Evolutionary conservation across 2,113 vertebrate species (phyloP).

Genomic region (Pangasianodon hypophthalmus): DNA sequence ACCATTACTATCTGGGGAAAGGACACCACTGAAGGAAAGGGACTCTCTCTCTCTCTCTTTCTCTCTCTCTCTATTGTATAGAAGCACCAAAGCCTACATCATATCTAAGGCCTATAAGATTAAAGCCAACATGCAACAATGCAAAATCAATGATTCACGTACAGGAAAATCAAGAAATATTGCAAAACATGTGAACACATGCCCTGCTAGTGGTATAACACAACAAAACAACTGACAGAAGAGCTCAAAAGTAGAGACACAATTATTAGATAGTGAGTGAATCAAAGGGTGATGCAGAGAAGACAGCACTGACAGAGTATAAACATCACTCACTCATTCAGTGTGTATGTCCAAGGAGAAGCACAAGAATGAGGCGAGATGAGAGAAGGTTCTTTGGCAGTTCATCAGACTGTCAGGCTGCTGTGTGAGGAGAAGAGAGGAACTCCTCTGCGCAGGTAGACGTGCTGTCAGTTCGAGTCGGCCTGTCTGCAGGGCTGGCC

Average conservation of each 20-base stretch:
- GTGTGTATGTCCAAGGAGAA: constrained; percentile 66
- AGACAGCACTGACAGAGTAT: constrained; percentile 57
- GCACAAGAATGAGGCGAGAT: constrained; percentile 38
- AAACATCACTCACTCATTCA: constrained; percentile 69
- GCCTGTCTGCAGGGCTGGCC: constrained; percentile 66
- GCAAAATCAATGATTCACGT: background rate
- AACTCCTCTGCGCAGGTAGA: constrained; percentile 72
- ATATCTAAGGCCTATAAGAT: background rate
- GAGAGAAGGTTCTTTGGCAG: constrained; percentile 73
- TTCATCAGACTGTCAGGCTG: constrained; percentile 74
- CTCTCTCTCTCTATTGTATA: constrained; percentile 27
- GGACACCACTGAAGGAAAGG: constrained; percentile 57
- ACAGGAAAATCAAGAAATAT: background rate
- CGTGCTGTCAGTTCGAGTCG: constrained; percentile 76
- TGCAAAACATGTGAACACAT: background rate
- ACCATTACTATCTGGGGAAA: constrained; percentile 69
- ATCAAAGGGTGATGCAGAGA: constrained; percentile 67
- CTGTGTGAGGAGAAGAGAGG: constrained; percentile 70
- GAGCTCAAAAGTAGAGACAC: constrained; percentile 27
- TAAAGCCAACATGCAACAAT: background rate
- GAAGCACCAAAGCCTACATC: background rate
- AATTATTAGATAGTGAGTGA: constrained; percentile 60
- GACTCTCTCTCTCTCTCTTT: constrained; percentile 31
- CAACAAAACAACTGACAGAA: constrained; percentile 32
- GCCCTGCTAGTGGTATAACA: background rate